These are phyloP conservation scores for Sebastes oblongus DNA, from an alignment of 2,797 vertebrate species.

Conservation along the genomic window DNA sequence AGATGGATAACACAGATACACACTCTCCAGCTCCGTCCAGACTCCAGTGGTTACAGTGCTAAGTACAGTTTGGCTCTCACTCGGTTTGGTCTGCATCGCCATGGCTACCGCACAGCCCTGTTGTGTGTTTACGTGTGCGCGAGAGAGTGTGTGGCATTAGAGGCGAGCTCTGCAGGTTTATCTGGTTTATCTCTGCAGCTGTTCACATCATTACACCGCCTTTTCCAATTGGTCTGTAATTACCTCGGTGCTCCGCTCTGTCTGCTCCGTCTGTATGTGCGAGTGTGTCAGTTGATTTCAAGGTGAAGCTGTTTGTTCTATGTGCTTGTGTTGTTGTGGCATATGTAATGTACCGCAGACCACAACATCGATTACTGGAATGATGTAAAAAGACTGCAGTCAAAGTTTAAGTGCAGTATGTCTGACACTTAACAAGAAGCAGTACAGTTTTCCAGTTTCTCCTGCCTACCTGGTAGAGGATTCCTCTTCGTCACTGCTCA, in stretches of 20 bases:
- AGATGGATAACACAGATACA: background rate
- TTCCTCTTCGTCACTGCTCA: slow-evolving; percentile 53
- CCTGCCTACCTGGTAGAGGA: slow-evolving; percentile 67
- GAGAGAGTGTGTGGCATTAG: background rate
- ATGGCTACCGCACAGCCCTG: slow-evolving; percentile 29
- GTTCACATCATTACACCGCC: slow-evolving; percentile 43
- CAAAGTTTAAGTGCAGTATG: background rate
- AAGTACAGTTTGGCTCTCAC: slow-evolving; percentile 25
- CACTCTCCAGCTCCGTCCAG: background rate
- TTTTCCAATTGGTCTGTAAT: slow-evolving; percentile 46
- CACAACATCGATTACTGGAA: background rate
- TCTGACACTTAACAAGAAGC: background rate
- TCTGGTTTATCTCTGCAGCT: slow-evolving; percentile 62
- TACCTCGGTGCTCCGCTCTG: slow-evolving; percentile 15
- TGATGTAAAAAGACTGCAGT: background rate
- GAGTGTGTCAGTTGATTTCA: background rate
- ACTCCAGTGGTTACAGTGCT: slow-evolving; percentile 10
- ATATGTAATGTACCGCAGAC: background rate
- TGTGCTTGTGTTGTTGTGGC: background rate
- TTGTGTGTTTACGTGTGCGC: background rate
- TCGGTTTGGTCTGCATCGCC: slow-evolving; percentile 40
- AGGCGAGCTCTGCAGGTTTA: slow-evolving; percentile 67
- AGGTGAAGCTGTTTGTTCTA: background rate
- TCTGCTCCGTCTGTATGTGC: background rate
- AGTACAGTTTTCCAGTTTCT: background rate